Conservation (phyloP, 2,797 vertebrate species). For the Podargus strigoides region DNA sequence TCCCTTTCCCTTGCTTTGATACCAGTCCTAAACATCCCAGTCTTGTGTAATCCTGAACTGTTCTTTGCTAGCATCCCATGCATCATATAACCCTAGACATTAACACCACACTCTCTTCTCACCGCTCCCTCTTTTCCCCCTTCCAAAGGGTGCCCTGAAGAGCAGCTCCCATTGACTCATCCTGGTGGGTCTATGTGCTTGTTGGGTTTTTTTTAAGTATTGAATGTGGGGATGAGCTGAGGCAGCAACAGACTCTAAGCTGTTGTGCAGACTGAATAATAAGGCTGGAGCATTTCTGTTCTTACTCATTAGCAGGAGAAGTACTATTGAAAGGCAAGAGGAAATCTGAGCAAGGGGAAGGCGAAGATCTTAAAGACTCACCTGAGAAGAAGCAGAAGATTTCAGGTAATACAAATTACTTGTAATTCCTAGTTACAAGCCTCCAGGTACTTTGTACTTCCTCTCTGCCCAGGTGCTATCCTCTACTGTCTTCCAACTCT, state of each 20-base stretch:
- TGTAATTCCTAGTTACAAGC: background rate
- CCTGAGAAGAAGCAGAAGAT: slow-evolving; percentile 74
- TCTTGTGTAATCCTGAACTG: background rate
- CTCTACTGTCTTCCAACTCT: background rate
- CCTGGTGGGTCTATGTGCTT: background rate
- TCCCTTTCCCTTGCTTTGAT: background rate
- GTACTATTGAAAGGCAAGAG: slow-evolving; percentile 63
- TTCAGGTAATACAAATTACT: slow-evolving; percentile 54
- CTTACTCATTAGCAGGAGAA: slow-evolving; percentile 26
- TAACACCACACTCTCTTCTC: background rate
- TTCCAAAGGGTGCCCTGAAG: background rate
- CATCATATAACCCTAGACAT: background rate
- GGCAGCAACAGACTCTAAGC: background rate
- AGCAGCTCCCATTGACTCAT: background rate
- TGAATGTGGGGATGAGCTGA: background rate
- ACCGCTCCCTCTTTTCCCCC: background rate
- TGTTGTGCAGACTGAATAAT: background rate
- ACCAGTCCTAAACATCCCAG: background rate
- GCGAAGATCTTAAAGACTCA: slow-evolving; percentile 61
- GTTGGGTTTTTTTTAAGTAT: background rate
- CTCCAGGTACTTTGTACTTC: background rate
- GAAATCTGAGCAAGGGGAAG: slow-evolving; percentile 63
- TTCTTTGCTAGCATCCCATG: background rate
- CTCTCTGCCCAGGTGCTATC: background rate
- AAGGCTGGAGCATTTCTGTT: background rate